These are phyloP conservation scores for Geopemphigus sp. DNA, from an alignment of 1,140 invertebrate genomes.

Conservation along the genomic window DNA sequence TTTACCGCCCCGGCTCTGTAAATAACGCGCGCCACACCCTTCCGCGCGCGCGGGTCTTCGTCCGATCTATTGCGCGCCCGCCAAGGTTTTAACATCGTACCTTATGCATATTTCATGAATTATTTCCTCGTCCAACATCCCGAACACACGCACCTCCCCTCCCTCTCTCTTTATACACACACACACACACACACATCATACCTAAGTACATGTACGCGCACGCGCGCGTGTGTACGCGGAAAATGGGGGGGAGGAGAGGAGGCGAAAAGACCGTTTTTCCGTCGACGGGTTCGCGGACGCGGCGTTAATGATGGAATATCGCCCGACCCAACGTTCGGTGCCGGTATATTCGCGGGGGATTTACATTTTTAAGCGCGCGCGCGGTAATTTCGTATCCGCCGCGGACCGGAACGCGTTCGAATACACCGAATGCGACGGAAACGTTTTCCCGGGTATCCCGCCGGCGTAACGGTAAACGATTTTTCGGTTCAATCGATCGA, in stretches of 20 bases:
- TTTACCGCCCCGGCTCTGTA: neutral
- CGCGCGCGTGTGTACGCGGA: neutral
- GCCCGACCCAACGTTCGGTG: no score
- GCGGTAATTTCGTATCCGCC: no score
- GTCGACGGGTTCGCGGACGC: neutral
- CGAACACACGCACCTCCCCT: no score
- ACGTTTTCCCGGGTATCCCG: no score
- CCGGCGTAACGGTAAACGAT: no score
- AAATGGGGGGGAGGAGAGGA: neutral
- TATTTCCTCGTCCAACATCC: constrained; percentile 12
- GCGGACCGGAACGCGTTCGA: no score
- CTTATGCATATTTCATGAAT: constrained; percentile 49
- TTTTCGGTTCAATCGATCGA: no score
- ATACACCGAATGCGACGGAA: no score
- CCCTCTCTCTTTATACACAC: no score
- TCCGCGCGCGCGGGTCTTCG: neutral
- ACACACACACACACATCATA: neutral
- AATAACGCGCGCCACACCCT: neutral
- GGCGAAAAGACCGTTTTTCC: constrained; percentile 6
- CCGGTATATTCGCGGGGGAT: no score
- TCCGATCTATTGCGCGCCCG: constrained; percentile 7
- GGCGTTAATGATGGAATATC: constrained; percentile 30
- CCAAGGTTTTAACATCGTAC: constrained; percentile 34
- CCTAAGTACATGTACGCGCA: neutral
- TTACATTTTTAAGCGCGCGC: no score